Evolutionary conservation across 2,797 vertebrate genomes (phyloP), one percentile per base, ranked within the genome.

Genomic region (Myotis daubentonii): DNA sequence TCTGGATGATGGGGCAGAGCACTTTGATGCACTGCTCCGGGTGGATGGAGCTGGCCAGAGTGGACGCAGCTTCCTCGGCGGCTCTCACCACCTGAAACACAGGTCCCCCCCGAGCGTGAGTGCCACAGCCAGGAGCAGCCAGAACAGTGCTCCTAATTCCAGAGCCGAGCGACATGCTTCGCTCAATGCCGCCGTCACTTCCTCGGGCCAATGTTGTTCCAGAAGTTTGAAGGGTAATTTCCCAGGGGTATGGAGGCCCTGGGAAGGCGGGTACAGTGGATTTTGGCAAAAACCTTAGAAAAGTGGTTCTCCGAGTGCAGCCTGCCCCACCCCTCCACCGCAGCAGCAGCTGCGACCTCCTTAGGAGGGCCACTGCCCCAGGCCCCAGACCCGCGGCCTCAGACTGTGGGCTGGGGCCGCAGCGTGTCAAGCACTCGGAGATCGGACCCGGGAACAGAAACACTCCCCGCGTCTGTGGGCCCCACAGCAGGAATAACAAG

Each of bases 11-110:
- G 88, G 99, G 99, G 92, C 99, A 99, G 74, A 99, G 99, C 84
- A 99, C 99, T 97, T 99, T 99, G 98, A 99, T 99, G 98, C 99
- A 99, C 98, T 99, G 99, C 98, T 99, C 99, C 0, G 99, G 99
- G 97, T 99, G 99, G 97, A 99, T 99, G 95, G 99, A 99, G 84
- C 99, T 98, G 0, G 99, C 99, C 97, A 99, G 97, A 0, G 99
- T 99, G 89, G 99, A 98, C 0, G 99, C 99, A 0, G 99, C 99
- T 98, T 99, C 99, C 96, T 99, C 99, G 0, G 99, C 99, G 6
- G 99, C 99, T 93, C 99, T 98, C 76, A 99, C 99, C 41, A 99
- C 99, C 99, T 99, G 97, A n/a, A 96, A 98, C 3, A 72, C 36
- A 1, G 7, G 1, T 9, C 25, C 3, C 82, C 82, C 47, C 16